phyloP scores from a whole-genome alignment of 2,797 vertebrate species.

The Somateria mollissima region DNA sequence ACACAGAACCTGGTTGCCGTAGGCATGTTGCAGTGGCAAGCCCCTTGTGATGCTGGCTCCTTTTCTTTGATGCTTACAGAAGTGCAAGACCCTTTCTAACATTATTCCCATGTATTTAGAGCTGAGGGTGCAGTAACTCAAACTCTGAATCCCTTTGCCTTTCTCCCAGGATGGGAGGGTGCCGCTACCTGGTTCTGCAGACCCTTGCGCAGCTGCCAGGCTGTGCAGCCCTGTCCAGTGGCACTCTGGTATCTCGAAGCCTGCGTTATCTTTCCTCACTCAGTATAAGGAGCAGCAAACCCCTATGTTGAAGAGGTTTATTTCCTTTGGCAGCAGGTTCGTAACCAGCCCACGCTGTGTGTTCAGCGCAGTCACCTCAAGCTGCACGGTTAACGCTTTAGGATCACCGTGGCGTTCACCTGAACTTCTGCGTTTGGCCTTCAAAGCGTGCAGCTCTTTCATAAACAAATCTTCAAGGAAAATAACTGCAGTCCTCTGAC shows the following conservation, averaged over 20 bases:
- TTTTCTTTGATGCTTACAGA: background rate
- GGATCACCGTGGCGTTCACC: too few species aligned
- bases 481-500: background rate
- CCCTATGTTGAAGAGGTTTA: background rate
- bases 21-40: background rate
- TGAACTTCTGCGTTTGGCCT: background rate
- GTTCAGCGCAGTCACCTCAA: background rate
- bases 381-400: background rate
- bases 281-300: background rate
- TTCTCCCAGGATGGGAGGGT: background rate
- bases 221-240: background rate
- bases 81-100: background rate
- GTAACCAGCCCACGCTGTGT: too few species aligned
- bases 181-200: background rate
- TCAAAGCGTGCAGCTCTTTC: background rate
- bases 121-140: background rate
- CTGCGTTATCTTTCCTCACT: background rate
- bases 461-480: background rate
- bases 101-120: background rate
- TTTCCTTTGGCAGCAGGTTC: background rate
- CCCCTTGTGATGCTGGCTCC: background rate
- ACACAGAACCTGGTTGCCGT: background rate
- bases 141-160: background rate
- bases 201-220: too few species aligned
- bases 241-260: background rate